phyloP scores from a whole-genome alignment of 2,113 vertebrate species.

The Ptyas mucosa region DNA sequence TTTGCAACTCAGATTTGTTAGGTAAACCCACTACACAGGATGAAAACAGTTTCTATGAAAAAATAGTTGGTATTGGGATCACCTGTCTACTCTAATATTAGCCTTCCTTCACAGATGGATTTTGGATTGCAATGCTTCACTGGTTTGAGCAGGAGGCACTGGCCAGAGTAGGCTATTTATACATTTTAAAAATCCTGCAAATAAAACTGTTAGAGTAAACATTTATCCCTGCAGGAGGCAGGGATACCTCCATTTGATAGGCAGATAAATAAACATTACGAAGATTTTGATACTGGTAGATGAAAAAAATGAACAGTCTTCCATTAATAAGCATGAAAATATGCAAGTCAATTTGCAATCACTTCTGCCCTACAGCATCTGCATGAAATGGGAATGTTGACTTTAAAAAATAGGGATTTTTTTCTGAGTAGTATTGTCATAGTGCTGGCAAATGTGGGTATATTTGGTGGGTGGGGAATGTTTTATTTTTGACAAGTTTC shows the following conservation, averaged over 20 bases:
- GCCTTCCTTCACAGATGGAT: background rate
- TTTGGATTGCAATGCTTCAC: background rate
- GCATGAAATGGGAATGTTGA: background rate
- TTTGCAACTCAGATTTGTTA: background rate
- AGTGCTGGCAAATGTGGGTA: background rate
- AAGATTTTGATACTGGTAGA: background rate
- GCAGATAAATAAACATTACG: background rate
- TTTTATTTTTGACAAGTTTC: background rate
- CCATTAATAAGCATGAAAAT: background rate
- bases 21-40: background rate
- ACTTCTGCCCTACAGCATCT: background rate
- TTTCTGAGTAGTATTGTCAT: background rate
- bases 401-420: background rate
- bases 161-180: background rate
- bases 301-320: background rate
- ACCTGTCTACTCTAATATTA: background rate
- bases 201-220: background rate
- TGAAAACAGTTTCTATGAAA: background rate
- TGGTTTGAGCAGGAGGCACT: background rate
- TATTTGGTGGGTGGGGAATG: background rate
- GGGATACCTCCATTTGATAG: background rate
- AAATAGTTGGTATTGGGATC: background rate
- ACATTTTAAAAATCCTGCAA: background rate
- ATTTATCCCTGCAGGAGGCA: background rate
- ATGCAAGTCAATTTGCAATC: background rate